These are phyloP conservation scores for Nicator chloris DNA, from an alignment of 2,113 vertebrate species.

Conservation along the genomic window DNA sequence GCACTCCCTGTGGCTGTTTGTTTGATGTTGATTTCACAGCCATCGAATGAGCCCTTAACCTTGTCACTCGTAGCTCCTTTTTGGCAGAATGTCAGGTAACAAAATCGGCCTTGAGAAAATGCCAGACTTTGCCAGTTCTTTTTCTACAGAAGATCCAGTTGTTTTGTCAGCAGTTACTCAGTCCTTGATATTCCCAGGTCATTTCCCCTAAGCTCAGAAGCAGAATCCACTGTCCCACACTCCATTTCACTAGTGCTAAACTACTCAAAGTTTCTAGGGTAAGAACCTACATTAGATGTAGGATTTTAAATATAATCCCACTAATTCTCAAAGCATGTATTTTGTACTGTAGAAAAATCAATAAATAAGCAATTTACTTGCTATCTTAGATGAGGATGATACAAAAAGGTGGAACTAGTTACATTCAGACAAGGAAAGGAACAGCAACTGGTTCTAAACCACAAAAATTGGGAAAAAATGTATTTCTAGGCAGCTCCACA, in stretches of 20 bases:
- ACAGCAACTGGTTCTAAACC: neutral
- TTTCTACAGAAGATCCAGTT: neutral
- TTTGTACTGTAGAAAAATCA: neutral
- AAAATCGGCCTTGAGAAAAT: constrained; percentile 44
- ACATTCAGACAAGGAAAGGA: neutral
- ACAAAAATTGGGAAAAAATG: neutral
- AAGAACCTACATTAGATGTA: neutral
- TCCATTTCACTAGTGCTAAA: neutral
- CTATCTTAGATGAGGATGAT: neutral
- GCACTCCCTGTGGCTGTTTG: constrained; percentile 25
- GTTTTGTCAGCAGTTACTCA: constrained; percentile 5
- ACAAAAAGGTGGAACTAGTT: neutral
- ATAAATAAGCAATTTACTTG: neutral
- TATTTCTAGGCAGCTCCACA: neutral
- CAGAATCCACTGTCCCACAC: neutral
- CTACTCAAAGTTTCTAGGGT: neutral
- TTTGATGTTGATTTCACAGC: constrained; percentile 55
- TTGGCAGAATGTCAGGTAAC: constrained; percentile 48
- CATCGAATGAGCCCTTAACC: constrained; percentile 35
- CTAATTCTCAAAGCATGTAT: neutral
- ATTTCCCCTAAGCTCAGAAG: neutral
- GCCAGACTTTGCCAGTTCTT: constrained; percentile 42
- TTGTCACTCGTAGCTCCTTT: neutral
- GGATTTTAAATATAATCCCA: neutral
- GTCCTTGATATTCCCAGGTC: neutral